Evolutionary conservation across 2,797 vertebrate species (phyloP), one percentile per base, ranked within the genome.

Genomic region (Balearica regulorum): DNA sequence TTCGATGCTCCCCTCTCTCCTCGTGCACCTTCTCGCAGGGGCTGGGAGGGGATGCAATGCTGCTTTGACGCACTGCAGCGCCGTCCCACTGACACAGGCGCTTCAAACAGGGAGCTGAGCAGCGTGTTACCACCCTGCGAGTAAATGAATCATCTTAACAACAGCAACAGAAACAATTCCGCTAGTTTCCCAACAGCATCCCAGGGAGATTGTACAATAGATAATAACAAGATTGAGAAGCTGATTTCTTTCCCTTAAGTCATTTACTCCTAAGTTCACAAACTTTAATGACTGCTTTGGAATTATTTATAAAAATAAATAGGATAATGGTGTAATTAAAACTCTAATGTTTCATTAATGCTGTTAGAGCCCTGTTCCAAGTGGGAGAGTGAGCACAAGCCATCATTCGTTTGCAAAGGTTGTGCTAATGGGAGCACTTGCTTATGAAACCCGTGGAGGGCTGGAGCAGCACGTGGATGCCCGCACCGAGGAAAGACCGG

Each of bases 231-330:
- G 96, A 93, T 31, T 51, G 94, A 95, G 83, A 87, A 91, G 85
- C 78, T 43, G 73, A 83, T 90, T 96, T 93, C 94, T 94, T 82
- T 96, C 96, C 95, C 96, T 83, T 80, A 96, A 96, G 96, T 97
- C 41, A 81, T 97, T 97, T 96, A 94, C 91, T 96, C 83, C 94
- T 54, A 96, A 96, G 75, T 96, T 96, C 95, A 66, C 95, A 94
- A 96, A 96, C 95, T 96, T 93, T 96, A 97, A 97, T 89, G 96
- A 97, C 87, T 97, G 93, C 96, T 95, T 91, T 94, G 97, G 95
- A 97, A 97, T 97, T 97, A 97, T 97, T 97, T 96, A 97, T 96
- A 96, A 94, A 97, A 97, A 97, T 97, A 97, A 97, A 97, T 94
- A 97, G 90, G 92, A 97, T 97, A 97, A 97, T 93, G 91, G 82